Evolutionary conservation across 2,888 invertebrate species (phyloP), one percentile per base, ranked within the genome.

Genomic region (Ophioninae sp.): DNA sequence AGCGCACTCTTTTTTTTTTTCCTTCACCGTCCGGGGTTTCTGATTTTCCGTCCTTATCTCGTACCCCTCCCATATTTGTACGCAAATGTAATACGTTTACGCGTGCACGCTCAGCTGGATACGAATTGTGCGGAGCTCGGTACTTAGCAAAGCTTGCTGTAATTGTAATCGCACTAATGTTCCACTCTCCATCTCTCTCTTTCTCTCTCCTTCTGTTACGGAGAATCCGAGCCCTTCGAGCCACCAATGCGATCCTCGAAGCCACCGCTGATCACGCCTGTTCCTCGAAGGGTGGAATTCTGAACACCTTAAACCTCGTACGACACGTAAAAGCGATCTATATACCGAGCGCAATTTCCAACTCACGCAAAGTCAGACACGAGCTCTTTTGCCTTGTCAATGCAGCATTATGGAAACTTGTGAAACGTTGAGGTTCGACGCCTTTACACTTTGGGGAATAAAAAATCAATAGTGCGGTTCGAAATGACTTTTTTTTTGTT

Each of bases 101-200:
- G 67, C 30, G 23, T 69, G 56, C 10, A 13, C n/a, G 30, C 21
- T 62, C 69, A 23, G 67, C 44, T 41, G 64, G 56, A 68, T 69
- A 68, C 56, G 67, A 73, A 57, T 72, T 21, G 59, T 57, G 41
- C 39, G 59, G 56, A 76, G 57, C 64, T 57, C 81, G 81, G 78
- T 85, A 88, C 86, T 88, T 86, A 85, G 87, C 79, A 82, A 77
- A 76, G 85, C 85, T 67, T 30, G 74, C 72, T 79, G 85, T 88
- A 88, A 89, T 89, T 88, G 87, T 89, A 89, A 89, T 89, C 89
- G 87, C 82, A 86, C 88, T 89, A 88, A 89, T 89, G 89, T 86
- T 78, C 81, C 82, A 72, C 76, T 75, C 68, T 17, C 50, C 6
- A 2, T 50, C 50, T 50, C 50, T 13, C 50, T 50, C 44, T 7